phyloP scores from a whole-genome alignment of 2,888 invertebrate species.

The Kuschelorhynchus macadamiae region DNA sequence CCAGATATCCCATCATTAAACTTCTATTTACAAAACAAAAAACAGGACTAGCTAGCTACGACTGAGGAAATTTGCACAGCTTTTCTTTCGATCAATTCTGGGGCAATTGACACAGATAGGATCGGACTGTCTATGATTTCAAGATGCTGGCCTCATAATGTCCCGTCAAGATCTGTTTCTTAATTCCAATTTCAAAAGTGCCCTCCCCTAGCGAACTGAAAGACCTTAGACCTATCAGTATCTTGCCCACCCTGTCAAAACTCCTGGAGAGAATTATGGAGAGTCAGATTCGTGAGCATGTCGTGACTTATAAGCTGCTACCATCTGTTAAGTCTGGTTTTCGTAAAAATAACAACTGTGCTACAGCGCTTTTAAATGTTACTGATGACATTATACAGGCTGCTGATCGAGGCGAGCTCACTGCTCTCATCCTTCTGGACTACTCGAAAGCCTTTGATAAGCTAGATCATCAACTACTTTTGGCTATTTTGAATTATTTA shows the following conservation, averaged over 20 bases:
- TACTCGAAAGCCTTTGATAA: constrained; percentile 1
- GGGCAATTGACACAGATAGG: not conserved
- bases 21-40: not conserved
- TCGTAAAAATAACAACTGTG: not conserved
- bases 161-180: too few relatives aligned
- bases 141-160: too few relatives aligned
- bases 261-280: too few relatives aligned
- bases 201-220: too few relatives aligned
- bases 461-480: not conserved
- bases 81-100: not conserved
- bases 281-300: too few relatives aligned
- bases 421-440: not conserved
- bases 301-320: too few relatives aligned
- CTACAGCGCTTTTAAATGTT: too few relatives aligned
- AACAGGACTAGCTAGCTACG: not conserved
- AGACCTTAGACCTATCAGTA: too few relatives aligned
- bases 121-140: too few relatives aligned
- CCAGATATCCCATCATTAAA: not conserved
- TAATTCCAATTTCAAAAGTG: too few relatives aligned
- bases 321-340: not conserved
- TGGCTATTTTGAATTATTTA: not conserved
- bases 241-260: too few relatives aligned
- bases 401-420: not conserved
- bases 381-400: not conserved
- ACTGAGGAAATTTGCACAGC: not conserved